phyloP scores from a whole-genome alignment of 2,888 invertebrate genomes.

The Drosophila meridiana region DNA sequence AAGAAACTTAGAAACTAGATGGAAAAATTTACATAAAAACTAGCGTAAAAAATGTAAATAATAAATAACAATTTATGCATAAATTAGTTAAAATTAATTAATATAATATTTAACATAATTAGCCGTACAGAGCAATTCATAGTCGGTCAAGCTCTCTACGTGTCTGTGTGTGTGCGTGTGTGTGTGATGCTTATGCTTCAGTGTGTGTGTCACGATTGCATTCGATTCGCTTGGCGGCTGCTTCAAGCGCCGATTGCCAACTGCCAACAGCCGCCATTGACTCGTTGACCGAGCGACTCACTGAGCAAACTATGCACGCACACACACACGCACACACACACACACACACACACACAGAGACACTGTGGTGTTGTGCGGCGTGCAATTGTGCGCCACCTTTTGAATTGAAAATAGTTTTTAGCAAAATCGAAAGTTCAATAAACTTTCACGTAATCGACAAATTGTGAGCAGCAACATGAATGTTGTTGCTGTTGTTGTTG shows the following conservation, averaged over 20 bases:
- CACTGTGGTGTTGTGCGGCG: conserved; percentile 27
- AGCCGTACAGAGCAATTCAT: background rate
- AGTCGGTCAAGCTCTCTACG: background rate
- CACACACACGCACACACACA: conserved; percentile 9
- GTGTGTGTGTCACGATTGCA: conserved; percentile 48
- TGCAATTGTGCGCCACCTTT: conserved; percentile 62
- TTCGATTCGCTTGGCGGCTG: conserved; percentile 53
- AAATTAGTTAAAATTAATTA: too few species aligned
- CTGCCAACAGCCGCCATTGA: conserved; percentile 70
- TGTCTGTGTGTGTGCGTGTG: conserved; percentile 2
- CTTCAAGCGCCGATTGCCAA: conserved; percentile 45
- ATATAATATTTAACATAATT: too few species aligned
- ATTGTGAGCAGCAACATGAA: conserved; percentile 28
- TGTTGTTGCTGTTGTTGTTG: conserved; percentile 21
- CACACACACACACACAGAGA: background rate
- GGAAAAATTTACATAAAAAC: too few species aligned
- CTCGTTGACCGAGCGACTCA: conserved; percentile 80
- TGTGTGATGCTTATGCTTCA: background rate
- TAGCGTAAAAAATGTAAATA: too few species aligned
- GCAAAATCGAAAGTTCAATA: conserved; percentile 84
- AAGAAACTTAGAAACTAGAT: too few species aligned
- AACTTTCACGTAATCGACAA: conserved; percentile 80
- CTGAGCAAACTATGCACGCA: conserved; percentile 59
- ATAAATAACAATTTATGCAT: too few species aligned
- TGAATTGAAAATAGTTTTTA: conserved; percentile 64